Conservation (phyloP, 2,888 invertebrate species). For the Sycophila texana region DNA sequence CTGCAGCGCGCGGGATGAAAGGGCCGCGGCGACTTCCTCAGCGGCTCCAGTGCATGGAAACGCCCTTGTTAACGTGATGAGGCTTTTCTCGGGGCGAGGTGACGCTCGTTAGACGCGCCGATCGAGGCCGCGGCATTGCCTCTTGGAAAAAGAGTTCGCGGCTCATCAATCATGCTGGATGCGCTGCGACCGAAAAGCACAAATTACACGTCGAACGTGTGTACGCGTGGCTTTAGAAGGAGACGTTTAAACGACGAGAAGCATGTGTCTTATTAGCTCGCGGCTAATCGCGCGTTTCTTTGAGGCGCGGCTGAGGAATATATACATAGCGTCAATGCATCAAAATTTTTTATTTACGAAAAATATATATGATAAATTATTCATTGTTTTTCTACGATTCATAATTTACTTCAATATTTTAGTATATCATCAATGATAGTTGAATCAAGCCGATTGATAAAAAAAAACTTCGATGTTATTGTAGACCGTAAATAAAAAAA, state of each 20-base stretch:
- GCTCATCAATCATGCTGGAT: slow-evolving; percentile 71
- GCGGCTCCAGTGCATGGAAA: slow-evolving; percentile 43
- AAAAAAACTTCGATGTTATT: too few species aligned
- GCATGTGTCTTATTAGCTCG: slow-evolving; percentile 23
- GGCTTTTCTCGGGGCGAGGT: slow-evolving; percentile 46
- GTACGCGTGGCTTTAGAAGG: slow-evolving; percentile 10
- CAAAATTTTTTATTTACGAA: background rate
- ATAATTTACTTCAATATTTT: background rate
- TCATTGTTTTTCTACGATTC: background rate
- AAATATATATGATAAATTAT: background rate
- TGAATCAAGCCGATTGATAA: too few species aligned
- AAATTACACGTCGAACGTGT: slow-evolving; percentile 64
- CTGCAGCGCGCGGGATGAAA: background rate
- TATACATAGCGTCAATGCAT: too few species aligned
- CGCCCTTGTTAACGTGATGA: slow-evolving; percentile 59
- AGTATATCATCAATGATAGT: too few species aligned
- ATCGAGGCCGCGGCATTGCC: slow-evolving; percentile 18
- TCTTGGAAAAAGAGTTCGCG: slow-evolving; percentile 51
- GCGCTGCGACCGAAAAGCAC: slow-evolving; percentile 59
- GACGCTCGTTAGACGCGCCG: slow-evolving; percentile 50
- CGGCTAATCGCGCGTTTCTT: background rate
- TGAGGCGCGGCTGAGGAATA: background rate
- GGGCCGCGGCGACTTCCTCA: slow-evolving; percentile 6
- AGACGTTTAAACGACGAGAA: slow-evolving; percentile 38
- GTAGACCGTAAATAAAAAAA: too few species aligned